Evolutionary conservation across 2,797 vertebrate species (phyloP).

Genomic region (Scomberomorus guttatus): DNA sequence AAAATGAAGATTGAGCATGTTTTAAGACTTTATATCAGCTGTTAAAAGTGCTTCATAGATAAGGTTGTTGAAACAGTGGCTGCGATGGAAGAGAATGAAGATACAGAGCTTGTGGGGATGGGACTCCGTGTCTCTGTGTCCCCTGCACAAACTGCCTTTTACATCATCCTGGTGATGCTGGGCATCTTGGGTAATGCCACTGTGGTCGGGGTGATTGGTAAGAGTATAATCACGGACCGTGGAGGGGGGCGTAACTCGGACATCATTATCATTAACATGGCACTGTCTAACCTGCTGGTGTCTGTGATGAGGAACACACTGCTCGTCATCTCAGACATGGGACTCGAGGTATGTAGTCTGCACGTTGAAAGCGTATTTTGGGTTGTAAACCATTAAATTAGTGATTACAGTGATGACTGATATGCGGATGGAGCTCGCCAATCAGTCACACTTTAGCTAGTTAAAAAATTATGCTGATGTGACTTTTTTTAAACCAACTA

Average conservation of each 20-base stretch:
- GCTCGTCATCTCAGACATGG: conserved; percentile 82
- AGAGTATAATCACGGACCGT: conserved; percentile 67
- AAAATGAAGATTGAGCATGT: conserved; percentile 8
- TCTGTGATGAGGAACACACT: conserved; percentile 83
- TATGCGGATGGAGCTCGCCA: neutral
- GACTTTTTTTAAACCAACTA: neutral
- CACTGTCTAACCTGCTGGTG: conserved; percentile 86
- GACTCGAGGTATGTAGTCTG: conserved; percentile 76
- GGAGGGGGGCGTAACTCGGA: conserved; percentile 79
- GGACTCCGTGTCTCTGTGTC: conserved; percentile 59
- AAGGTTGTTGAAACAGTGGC: neutral
- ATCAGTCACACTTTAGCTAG: neutral
- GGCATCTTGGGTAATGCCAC: conserved; percentile 83
- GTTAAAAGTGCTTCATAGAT: conserved; percentile 17
- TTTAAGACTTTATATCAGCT: conserved; percentile 10
- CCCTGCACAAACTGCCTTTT: conserved; percentile 67
- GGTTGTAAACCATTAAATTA: neutral
- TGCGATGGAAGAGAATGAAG: neutral
- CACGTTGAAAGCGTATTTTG: neutral
- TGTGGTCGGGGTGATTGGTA: conserved; percentile 82
- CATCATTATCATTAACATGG: conserved; percentile 88
- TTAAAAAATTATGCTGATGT: neutral
- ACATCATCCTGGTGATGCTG: conserved; percentile 81
- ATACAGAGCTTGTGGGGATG: conserved; percentile 60
- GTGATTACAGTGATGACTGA: neutral